A percentile compares a stretch with the other conserved stretches of the same genome.
Evolutionary conservation across 2,888 invertebrate genomes (phyloP).

Genomic region (Agrenia bidenticulata): DNA sequence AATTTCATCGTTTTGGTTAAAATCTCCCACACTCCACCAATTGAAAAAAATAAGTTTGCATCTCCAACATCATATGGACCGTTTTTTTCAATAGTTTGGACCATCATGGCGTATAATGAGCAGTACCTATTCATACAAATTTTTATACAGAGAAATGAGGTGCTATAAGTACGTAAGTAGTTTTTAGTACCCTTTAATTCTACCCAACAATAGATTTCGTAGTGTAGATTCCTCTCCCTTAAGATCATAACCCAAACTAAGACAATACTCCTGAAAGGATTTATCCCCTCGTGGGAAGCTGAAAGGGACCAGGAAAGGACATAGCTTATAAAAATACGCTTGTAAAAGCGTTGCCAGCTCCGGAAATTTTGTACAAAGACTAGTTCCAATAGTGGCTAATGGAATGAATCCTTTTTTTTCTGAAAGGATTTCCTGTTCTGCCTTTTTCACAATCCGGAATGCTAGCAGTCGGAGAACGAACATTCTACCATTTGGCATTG

Average conservation of each 20-base stretch:
- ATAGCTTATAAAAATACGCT: constrained; percentile 48
- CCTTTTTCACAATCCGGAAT: constrained; percentile 49
- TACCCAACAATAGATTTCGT: constrained; percentile 33
- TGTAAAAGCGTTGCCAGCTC: constrained; percentile 42
- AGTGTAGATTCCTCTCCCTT: constrained; percentile 14
- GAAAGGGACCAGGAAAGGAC: constrained; percentile 52
- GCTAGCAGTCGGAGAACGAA: constrained; percentile 48
- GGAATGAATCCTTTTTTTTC: constrained; percentile 43
- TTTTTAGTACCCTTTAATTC: constrained; percentile 43
- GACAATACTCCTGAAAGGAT: constrained; percentile 42
- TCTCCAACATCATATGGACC: constrained; percentile 35
- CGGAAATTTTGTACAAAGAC: constrained; percentile 45
- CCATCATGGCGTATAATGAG: constrained; percentile 49
- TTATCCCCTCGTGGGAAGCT: constrained; percentile 44
- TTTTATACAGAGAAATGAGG: neutral
- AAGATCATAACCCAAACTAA: constrained; percentile 36
- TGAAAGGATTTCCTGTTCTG: constrained; percentile 49
- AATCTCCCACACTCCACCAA: constrained; percentile 51
- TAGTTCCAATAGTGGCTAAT: constrained; percentile 44
- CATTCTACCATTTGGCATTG: constrained; percentile 37
- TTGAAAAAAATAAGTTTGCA: constrained; percentile 44
- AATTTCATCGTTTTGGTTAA: constrained; percentile 44
- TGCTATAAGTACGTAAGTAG: too few relatives aligned
- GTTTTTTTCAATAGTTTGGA: constrained; percentile 34
- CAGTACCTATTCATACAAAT: constrained; percentile 41